Percentiles rank a stretch among this genome's conserved stretches.
Evolutionary conservation across 2,113 vertebrate species (phyloP).

Genomic region (Gulo gulo): DNA sequence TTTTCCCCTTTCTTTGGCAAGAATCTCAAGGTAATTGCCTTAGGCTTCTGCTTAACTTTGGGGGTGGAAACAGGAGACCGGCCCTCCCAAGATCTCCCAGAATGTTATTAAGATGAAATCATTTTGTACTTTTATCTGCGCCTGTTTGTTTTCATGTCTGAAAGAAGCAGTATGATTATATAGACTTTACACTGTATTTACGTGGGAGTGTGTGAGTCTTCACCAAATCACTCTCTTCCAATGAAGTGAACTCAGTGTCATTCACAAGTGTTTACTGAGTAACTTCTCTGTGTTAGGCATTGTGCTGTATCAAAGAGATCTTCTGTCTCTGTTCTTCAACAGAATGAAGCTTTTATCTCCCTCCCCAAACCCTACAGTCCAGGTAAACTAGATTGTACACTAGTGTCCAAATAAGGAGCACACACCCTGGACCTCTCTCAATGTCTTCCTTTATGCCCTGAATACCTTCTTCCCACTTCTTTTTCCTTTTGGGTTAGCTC

Average conservation of each 20-base stretch:
- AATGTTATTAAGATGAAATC: conserved; percentile 15
- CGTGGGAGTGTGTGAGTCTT: neutral
- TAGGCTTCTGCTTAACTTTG: neutral
- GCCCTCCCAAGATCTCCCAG: neutral
- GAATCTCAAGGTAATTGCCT: conserved; percentile 10
- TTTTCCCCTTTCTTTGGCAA: neutral
- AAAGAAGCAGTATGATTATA: neutral
- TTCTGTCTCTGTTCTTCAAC: neutral
- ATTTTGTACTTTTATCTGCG: conserved; percentile 26
- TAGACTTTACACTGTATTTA: neutral
- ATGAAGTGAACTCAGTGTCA: neutral
- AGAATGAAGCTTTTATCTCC: neutral
- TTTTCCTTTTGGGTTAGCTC: neutral
- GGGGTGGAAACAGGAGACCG: neutral
- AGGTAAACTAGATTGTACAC: neutral
- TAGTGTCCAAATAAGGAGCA: neutral
- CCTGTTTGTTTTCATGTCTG: conserved; percentile 30
- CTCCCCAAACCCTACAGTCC: neutral
- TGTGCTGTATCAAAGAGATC: neutral
- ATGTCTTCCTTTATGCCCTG: neutral
- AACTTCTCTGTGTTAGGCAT: neutral
- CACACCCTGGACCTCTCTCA: neutral
- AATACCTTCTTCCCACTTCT: neutral
- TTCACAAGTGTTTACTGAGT: neutral
- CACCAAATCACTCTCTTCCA: neutral